A percentile compares a stretch with the other conserved stretches of the same genome.
phyloP scores from a whole-genome alignment of 2,888 invertebrate genomes.

The Drosophila meridionalis region DNA sequence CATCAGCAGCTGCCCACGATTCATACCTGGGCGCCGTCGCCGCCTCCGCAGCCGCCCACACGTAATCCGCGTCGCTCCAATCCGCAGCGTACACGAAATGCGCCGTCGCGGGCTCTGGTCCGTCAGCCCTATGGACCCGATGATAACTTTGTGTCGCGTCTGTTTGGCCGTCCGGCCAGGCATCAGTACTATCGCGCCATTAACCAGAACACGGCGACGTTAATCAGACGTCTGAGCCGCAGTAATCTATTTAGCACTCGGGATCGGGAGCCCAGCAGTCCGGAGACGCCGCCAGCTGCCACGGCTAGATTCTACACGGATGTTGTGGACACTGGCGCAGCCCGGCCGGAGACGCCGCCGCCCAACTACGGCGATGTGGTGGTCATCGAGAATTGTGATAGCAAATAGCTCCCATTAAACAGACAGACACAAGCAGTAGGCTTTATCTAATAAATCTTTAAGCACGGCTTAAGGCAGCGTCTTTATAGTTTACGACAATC shows the following conservation, averaged over 20 bases:
- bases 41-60: conserved; percentile 43
- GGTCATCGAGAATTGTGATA: conserved; percentile 77
- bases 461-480: conserved; percentile 26
- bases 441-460: conserved; percentile 47
- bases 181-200: conserved; percentile 83
- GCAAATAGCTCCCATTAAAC: conserved; percentile 43
- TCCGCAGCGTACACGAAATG: conserved; percentile 56
- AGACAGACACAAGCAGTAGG: conserved; percentile 1
- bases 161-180: conserved; percentile 83
- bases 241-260: conserved; percentile 83
- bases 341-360: conserved; percentile 83
- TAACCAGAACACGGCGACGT: conserved; percentile 83
- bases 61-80: conserved; percentile 66
- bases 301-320: conserved; percentile 62
- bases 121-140: conserved; percentile 75
- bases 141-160: conserved; percentile 81
- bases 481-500: conserved; percentile 26
- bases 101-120: conserved; percentile 55
- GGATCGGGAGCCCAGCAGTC: conserved; percentile 66
- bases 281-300: conserved; percentile 47
- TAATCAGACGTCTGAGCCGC: conserved; percentile 84
- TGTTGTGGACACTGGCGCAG: conserved; percentile 12
- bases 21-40: conserved; percentile 62
- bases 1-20: conserved; percentile 52
- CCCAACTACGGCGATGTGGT: conserved; percentile 82